Conservation (phyloP, 2,888 invertebrate genomes). For the Ephialtes manifestator region DNA sequence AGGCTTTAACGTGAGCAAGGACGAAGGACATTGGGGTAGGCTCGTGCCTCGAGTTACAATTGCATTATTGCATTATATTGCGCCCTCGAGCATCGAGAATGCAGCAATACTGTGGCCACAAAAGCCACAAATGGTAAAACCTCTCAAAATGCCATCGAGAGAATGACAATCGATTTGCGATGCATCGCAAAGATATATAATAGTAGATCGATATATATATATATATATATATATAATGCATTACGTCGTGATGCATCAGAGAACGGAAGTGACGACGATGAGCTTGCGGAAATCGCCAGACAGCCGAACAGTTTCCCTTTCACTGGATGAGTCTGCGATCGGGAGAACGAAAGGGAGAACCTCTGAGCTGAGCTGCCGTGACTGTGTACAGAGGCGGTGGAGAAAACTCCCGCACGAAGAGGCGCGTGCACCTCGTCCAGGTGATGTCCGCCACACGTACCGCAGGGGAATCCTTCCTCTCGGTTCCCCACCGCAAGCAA, state of each 20-base stretch:
- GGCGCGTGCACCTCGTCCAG: conserved; percentile 66
- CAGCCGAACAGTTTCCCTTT: conserved; percentile 35
- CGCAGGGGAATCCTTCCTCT: conserved; percentile 46
- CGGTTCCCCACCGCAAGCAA: conserved; percentile 4
- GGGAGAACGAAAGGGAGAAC: conserved; percentile 35
- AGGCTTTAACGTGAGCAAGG: conserved; percentile 34
- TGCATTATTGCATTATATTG: conserved; percentile 63
- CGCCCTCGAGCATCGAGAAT: conserved; percentile 39
- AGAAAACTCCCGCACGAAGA: conserved; percentile 30
- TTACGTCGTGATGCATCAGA: conserved; percentile 3
- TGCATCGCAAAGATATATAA: conserved; percentile 27
- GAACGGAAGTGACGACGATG: conserved; percentile 34
- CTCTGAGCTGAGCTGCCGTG: conserved; percentile 14
- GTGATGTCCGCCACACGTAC: conserved; percentile 58
- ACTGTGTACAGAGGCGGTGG: conserved; percentile 8
- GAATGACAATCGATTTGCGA: conserved; percentile 49
- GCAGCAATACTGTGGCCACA: conserved; percentile 18
- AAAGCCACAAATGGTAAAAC: conserved; percentile 8
- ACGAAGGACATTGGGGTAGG: conserved; percentile 16
- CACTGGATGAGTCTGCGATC: not conserved
- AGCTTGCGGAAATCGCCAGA: conserved; percentile 33
- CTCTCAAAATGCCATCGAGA: conserved; percentile 4
- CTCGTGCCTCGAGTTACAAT: conserved; percentile 54
- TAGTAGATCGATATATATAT: not conserved
- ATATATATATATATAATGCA: not conserved